Percentiles rank a stretch among this genome's conserved stretches.
phyloP scores from a whole-genome alignment of 2,888 invertebrate species.

The Erebia palarica region DNA sequence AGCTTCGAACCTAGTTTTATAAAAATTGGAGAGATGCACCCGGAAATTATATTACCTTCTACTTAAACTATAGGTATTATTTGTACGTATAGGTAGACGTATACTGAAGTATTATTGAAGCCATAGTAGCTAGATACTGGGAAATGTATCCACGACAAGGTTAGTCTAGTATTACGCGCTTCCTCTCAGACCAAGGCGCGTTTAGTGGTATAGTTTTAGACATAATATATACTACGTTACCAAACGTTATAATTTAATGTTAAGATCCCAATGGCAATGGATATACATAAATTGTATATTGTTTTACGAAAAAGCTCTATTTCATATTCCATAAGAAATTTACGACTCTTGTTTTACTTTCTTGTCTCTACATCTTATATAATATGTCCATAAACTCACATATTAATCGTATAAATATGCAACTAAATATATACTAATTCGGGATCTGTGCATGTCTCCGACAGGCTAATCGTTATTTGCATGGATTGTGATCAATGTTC shows the following conservation, averaged over 20 bases:
- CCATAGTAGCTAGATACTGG: not conserved
- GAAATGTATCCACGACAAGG: not conserved
- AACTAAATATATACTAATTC: not conserved
- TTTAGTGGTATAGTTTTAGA: no score
- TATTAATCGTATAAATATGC: not conserved
- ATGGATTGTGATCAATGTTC: conserved; percentile 24
- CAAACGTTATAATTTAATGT: no score
- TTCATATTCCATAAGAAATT: no score
- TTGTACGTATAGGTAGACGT: not conserved
- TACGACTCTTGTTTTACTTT: no score
- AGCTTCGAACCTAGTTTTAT: conserved; percentile 2
- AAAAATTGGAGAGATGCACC: conserved; percentile 12
- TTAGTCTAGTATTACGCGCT: no score
- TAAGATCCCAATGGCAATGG: no score
- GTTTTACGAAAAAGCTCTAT: no score
- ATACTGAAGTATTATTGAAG: not conserved
- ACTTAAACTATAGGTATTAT: not conserved
- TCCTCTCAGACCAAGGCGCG: no score
- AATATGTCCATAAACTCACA: no score
- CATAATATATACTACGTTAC: no score
- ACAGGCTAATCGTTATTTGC: conserved; percentile 19
- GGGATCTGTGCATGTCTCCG: not conserved
- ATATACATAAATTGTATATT: no score
- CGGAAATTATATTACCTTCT: conserved; percentile 11
- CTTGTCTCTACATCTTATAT: no score